Evolutionary conservation across 2,888 invertebrate genomes (phyloP).

Genomic region (Tubulanus polymorphus): DNA sequence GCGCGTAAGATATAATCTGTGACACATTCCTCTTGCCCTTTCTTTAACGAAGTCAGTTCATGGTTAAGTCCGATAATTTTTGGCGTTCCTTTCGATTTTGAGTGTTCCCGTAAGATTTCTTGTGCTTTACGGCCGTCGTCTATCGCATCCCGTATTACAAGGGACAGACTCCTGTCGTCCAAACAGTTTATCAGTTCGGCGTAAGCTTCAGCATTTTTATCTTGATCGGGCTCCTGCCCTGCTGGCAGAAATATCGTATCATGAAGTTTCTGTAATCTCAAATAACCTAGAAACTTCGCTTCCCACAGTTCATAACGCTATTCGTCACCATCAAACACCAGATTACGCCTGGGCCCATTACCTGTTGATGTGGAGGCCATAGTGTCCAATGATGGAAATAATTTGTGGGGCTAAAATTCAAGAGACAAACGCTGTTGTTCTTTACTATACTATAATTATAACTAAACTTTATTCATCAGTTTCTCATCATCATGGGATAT

Average conservation of each 20-base stretch:
- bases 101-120: conserved; percentile 11
- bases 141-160: conserved; percentile 17
- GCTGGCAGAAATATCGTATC: neutral
- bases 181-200: conserved; percentile 21
- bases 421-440: no score
- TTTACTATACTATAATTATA: no score
- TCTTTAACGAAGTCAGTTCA: conserved; percentile 7
- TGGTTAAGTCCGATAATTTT: conserved; percentile 4
- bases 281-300: conserved; percentile 11
- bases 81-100: conserved; percentile 5
- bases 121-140: conserved; percentile 17
- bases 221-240: conserved; percentile 3
- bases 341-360: no score
- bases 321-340: conserved; percentile 17
- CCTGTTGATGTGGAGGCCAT: no score
- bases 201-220: conserved; percentile 21
- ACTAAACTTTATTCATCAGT: no score
- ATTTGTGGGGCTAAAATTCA: no score
- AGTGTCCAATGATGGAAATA: no score
- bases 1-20: conserved; percentile 17
- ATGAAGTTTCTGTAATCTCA: conserved; percentile 8
- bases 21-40: conserved; percentile 5
- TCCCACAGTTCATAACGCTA: conserved; percentile 14
- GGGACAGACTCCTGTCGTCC: conserved; percentile 11
- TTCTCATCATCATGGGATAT: no score